Evolutionary conservation across 2,797 vertebrate species (phyloP), one percentile per base, ranked within the genome.

Genomic region (Eremophila alpestris): DNA sequence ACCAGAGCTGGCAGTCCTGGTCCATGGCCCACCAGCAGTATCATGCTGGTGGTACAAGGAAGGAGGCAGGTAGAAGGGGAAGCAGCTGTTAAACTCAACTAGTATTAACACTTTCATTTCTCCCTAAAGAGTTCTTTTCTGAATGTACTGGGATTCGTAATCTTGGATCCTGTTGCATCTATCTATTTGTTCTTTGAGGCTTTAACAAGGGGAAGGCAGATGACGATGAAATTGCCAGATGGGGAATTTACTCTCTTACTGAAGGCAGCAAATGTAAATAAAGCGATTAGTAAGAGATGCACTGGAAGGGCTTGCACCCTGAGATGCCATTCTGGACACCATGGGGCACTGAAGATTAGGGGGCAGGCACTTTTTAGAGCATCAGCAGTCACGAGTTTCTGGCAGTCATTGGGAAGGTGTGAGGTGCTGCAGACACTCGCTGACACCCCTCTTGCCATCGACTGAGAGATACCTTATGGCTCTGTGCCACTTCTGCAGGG

Each of bases 341-440:
- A 27, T 1, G 1, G 41, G 68, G 38, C 43, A 56, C n/a, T 62
- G 76, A 59, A 67, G 41, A 64, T 27, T 13, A 3, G 8, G 15
- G 8, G 17, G 3, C 30, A 56, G 34, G 26, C 3, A 6, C 30
- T 90, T 71, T 17, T 22, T 56, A 54, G 26, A 58, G 16, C 13
- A 9, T 29, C 3, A 5, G 16, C 40, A 49, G 29, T 24, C 10
- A 5, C 7, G 26, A 36, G 27, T 55, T 88, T 71, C 38, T 56
- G 45, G 52, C 43, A 67, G 40, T 34, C 10, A 3, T 4, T 34
- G 40, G 56, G 59, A 65, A 19, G 55, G 32, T 0, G 1, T 13
- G 8, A 22, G 9, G 16, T 67, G 49, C 71, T 87, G 70, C 41
- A 21, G 41, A 40, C 30, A 7, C 54, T 46, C 0, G 0, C 40